Evolutionary conservation across 2,888 invertebrate species (phyloP).

Genomic region (Abrostola triplasia): DNA sequence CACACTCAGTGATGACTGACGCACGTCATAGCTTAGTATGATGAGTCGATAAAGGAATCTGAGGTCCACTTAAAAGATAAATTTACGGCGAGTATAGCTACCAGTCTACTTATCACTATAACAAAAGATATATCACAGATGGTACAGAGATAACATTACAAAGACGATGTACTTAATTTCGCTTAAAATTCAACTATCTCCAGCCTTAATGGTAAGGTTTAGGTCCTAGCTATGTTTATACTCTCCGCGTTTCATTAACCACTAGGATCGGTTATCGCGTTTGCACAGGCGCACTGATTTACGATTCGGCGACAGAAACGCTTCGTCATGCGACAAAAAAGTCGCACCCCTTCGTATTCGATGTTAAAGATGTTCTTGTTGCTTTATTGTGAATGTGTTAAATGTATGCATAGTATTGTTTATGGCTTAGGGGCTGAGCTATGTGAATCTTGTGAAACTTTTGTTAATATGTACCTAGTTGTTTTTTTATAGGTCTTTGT

Average conservation of each 20-base stretch:
- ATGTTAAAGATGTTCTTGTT: constrained; percentile 28
- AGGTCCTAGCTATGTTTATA: constrained; percentile 34
- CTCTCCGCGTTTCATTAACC: constrained; percentile 57
- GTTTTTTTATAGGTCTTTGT: constrained; percentile 1
- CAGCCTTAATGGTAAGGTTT: constrained; percentile 14
- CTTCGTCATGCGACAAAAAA: constrained; percentile 59
- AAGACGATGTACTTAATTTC: not conserved
- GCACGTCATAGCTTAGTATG: too few relatives aligned
- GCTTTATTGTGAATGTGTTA: constrained; percentile 37
- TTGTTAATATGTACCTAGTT: constrained; percentile 10
- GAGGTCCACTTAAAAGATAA: too few relatives aligned
- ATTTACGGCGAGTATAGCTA: too few relatives aligned
- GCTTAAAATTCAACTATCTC: constrained; percentile 40
- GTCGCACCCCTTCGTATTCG: constrained; percentile 28
- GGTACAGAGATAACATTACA: not conserved
- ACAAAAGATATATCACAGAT: not conserved
- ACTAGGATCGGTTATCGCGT: constrained; percentile 65
- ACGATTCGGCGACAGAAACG: constrained; percentile 49
- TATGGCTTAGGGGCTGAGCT: constrained; percentile 10
- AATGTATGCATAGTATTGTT: constrained; percentile 33
- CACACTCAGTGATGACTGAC: too few relatives aligned
- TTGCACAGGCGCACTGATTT: constrained; percentile 69
- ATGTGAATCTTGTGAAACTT: constrained; percentile 17
- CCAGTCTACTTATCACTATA: not conserved
- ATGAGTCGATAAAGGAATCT: too few relatives aligned